Conservation (phyloP, 1,140 invertebrate species). For the Homarus americanus region DNA sequence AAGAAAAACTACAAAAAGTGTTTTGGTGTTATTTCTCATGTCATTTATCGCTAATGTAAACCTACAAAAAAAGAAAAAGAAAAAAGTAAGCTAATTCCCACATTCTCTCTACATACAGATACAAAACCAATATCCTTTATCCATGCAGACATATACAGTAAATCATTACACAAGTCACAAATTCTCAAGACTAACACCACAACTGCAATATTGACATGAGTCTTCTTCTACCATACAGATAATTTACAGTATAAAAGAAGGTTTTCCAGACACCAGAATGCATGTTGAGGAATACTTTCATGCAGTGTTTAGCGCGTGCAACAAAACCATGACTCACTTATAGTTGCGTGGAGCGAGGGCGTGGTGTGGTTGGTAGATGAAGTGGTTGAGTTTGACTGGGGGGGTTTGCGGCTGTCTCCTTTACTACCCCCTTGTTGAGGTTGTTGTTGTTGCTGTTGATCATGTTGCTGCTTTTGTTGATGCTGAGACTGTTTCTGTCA, state of each 20-base stretch:
- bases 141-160: constrained; percentile 14
- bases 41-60: not conserved
- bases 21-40: not conserved
- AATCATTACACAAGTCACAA: not conserved
- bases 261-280: constrained; percentile 17
- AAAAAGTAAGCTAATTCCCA: not conserved
- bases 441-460: constrained; percentile 43
- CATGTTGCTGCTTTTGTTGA: constrained; percentile 51
- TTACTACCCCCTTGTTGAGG: constrained; percentile 54
- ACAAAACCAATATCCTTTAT: constrained; percentile 5
- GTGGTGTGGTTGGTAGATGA: constrained; percentile 34
- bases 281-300: constrained; percentile 13
- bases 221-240: not conserved
- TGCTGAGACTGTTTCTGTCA: constrained; percentile 68
- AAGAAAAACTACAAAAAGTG: not conserved
- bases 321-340: constrained; percentile 41
- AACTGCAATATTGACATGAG: not conserved
- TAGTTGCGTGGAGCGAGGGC: constrained; percentile 45
- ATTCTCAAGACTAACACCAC: not conserved
- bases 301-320: constrained; percentile 11
- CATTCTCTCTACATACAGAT: not conserved
- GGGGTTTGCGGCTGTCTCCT: constrained; percentile 56
- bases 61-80: not conserved
- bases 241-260: not conserved
- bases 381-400: constrained; percentile 27